Conservation (phyloP, 2,113 vertebrate species). For the Channa argus region DNA sequence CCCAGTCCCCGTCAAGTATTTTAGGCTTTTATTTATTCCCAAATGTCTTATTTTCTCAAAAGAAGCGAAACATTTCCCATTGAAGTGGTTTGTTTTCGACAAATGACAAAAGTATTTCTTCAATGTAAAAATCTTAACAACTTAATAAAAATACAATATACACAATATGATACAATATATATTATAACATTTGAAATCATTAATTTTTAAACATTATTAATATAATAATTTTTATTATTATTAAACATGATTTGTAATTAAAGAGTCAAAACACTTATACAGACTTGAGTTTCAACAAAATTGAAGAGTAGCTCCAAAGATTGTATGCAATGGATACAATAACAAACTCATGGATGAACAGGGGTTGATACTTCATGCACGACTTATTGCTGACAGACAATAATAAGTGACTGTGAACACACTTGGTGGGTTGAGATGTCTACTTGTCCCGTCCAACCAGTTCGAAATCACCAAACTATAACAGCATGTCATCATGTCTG, state of each 20-base stretch:
- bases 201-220: no score
- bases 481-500: slow-evolving; percentile 25
- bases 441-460: background rate
- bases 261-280: no score
- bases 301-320: background rate
- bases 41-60: slow-evolving; percentile 27
- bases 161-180: no score
- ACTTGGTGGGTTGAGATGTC: background rate
- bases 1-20: slow-evolving; percentile 17
- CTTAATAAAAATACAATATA: no score
- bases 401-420: slow-evolving; percentile 9
- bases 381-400: background rate
- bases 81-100: background rate
- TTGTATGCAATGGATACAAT: background rate
- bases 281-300: background rate
- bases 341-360: background rate
- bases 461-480: slow-evolving; percentile 24
- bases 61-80: slow-evolving; percentile 10
- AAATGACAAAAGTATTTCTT: no score
- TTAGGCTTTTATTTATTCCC: slow-evolving; percentile 7
- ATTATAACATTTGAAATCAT: no score
- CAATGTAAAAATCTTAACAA: no score
- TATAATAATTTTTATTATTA: no score
- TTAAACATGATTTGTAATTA: no score
- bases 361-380: background rate